phyloP scores from a whole-genome alignment of 2,113 vertebrate genomes.

The Eolophus roseicapilla region DNA sequence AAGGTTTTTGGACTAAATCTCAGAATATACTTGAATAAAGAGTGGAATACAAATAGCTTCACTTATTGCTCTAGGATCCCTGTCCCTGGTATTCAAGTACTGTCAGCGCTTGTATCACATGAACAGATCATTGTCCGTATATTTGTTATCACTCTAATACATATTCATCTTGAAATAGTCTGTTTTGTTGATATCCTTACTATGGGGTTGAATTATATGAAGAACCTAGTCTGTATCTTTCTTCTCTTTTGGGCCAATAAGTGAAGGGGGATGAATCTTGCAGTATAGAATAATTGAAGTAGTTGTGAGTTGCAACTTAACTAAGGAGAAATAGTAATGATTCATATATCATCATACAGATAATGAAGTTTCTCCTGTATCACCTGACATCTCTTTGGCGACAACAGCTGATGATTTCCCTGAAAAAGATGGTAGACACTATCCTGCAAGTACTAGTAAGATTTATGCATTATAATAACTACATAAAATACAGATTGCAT shows the following conservation, averaged over 20 bases:
- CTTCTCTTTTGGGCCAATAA: background rate
- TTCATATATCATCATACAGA: slow-evolving; percentile 9
- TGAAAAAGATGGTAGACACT: background rate
- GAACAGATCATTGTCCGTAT: background rate
- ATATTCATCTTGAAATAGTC: background rate
- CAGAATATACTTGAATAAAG: background rate
- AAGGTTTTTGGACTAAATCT: background rate
- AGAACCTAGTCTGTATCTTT: background rate
- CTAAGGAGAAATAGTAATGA: background rate
- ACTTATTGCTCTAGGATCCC: background rate
- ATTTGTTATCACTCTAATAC: background rate
- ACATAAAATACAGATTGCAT: background rate
- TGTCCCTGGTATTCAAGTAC: background rate
- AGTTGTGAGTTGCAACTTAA: background rate
- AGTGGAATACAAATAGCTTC: background rate
- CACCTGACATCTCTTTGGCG: background rate
- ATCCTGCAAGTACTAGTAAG: slow-evolving; percentile 54
- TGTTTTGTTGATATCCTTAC: background rate
- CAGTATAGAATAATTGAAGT: background rate
- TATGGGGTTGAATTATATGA: background rate
- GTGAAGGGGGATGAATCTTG: background rate
- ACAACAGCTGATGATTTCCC: background rate
- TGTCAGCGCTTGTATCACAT: background rate
- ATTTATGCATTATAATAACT: background rate
- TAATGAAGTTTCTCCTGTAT: background rate